Conservation (phyloP, 35 echinoderm and acorn worm species). For the Apostichopus parvimensis region DNA sequence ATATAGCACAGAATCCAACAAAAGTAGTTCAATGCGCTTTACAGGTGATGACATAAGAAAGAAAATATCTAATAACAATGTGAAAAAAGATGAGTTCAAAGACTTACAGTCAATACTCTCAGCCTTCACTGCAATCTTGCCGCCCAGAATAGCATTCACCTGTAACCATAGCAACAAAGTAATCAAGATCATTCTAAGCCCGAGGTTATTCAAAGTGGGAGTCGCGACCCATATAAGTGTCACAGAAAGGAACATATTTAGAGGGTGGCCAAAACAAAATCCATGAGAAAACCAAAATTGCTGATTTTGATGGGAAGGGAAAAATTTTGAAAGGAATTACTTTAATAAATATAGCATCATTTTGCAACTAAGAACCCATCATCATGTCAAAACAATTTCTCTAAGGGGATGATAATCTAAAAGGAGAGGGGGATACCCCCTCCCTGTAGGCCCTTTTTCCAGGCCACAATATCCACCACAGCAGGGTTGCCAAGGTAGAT, state of each 20-base stretch:
- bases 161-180: conserved; percentile 11
- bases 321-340: too few species aligned
- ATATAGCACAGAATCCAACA: not conserved
- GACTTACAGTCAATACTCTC: conserved; percentile 86
- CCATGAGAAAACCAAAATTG: not conserved
- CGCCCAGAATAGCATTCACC: conserved; percentile 77
- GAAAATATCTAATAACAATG: too few species aligned
- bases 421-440: too few species aligned
- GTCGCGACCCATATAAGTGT: not conserved
- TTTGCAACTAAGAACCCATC: too few species aligned
- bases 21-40: not conserved
- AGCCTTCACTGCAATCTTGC: conserved; percentile 70
- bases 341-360: too few species aligned
- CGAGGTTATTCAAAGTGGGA: not conserved
- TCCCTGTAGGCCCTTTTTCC: too few species aligned
- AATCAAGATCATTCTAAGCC: not conserved
- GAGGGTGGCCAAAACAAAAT: too few species aligned
- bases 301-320: not conserved
- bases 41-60: not conserved
- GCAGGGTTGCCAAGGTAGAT: too few species aligned
- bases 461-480: too few species aligned
- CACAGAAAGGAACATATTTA: not conserved
- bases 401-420: too few species aligned
- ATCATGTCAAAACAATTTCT: too few species aligned
- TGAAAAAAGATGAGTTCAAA: too few species aligned